Conservation (phyloP, 2,888 invertebrate genomes). For the Trisateles emortualis region DNA sequence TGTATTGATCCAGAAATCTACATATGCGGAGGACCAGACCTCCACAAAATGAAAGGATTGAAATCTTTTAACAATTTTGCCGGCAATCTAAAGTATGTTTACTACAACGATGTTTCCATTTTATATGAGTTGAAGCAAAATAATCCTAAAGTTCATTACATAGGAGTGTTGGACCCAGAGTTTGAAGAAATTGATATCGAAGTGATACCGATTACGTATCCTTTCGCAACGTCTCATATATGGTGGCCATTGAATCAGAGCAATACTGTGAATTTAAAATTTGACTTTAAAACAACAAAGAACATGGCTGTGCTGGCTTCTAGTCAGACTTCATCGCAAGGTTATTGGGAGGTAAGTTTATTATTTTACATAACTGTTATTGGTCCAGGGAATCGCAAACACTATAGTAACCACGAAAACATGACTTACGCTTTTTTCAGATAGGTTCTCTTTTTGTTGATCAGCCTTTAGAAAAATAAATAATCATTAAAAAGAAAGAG, state of each 20-base stretch:
- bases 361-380: too few relatives aligned
- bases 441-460: too few relatives aligned
- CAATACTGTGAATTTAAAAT: conserved; percentile 91
- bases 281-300: conserved; percentile 95
- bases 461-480: too few relatives aligned
- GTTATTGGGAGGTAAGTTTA: conserved; percentile 94
- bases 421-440: too few relatives aligned
- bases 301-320: conserved; percentile 95
- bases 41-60: conserved; percentile 93
- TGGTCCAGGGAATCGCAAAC: too few relatives aligned
- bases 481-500: too few relatives aligned
- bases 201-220: conserved; percentile 96
- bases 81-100: conserved; percentile 96
- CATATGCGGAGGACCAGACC: conserved; percentile 95
- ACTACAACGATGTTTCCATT: conserved; percentile 97
- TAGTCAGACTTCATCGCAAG: conserved; percentile 91
- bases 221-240: conserved; percentile 95
- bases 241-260: conserved; percentile 94
- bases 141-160: conserved; percentile 94
- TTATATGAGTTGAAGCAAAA: conserved; percentile 94
- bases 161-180: conserved; percentile 92
- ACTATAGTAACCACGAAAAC: too few relatives aligned
- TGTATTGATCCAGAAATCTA: conserved; percentile 98
- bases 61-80: conserved; percentile 95
- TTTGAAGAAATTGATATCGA: conserved; percentile 94